Evolutionary conservation across 2,797 vertebrate genomes (phyloP).

Genomic region (Potorous gilbertii): DNA sequence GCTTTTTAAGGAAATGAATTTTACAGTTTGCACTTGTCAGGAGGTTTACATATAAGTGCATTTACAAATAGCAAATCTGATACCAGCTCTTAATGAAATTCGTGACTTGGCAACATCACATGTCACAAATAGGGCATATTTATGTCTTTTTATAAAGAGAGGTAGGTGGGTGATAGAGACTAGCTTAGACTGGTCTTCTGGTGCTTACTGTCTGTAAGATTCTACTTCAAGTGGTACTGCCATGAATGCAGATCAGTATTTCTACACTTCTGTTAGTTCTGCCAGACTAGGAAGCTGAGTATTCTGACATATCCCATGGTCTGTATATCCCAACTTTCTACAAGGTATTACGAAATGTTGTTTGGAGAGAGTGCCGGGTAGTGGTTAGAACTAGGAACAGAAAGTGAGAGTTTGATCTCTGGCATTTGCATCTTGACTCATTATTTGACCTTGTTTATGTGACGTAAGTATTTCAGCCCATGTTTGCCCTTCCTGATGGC

Average conservation of each 20-base stretch:
- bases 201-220: background rate
- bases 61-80: constrained; percentile 61
- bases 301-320: background rate
- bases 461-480: background rate
- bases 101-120: constrained; percentile 55
- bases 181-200: constrained; percentile 29
- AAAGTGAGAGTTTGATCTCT: background rate
- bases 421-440: background rate
- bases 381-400: background rate
- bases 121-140: constrained; percentile 19
- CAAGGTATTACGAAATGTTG: background rate
- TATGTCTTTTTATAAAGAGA: constrained; percentile 30
- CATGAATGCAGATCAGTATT: background rate
- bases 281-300: constrained; percentile 32
- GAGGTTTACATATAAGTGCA: constrained; percentile 26
- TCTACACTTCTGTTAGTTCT: constrained; percentile 2
- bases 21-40: constrained; percentile 42
- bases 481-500: background rate
- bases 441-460: background rate
- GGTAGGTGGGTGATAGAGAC: constrained; percentile 14
- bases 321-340: background rate
- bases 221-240: constrained; percentile 34
- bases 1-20: constrained; percentile 73
- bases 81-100: constrained; percentile 55
- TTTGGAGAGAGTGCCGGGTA: constrained; percentile 6